Percentiles rank a stretch among this genome's conserved stretches.
phyloP scores from a whole-genome alignment of 1,140 invertebrate species.

The Drosophila fuyamai region DNA sequence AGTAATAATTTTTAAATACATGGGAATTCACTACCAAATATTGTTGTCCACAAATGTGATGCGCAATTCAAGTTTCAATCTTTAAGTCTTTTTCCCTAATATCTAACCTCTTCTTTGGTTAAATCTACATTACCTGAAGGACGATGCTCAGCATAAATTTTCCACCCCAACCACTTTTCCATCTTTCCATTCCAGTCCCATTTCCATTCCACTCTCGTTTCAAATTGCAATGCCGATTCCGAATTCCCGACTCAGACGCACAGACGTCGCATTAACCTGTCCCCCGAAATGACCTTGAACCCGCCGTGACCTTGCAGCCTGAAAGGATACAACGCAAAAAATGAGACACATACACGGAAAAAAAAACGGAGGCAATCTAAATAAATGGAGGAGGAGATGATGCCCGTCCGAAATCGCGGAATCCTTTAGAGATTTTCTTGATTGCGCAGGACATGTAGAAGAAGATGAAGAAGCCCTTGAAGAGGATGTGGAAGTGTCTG shows the following conservation, averaged over 20 bases:
- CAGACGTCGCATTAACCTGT: conserved; percentile 33
- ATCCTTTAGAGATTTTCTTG: conserved; percentile 51
- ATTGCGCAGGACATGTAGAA: conserved; percentile 40
- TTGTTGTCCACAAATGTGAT: too few relatives aligned
- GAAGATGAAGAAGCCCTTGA: not conserved
- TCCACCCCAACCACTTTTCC: too few relatives aligned
- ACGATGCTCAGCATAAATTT: not conserved
- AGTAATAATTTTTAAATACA: too few relatives aligned
- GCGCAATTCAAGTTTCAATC: too few relatives aligned
- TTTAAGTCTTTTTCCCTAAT: too few relatives aligned
- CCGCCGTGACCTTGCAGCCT: conserved; percentile 18
- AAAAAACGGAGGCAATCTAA: not conserved
- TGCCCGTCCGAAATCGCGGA: conserved; percentile 14
- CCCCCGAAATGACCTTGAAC: conserved; percentile 27
- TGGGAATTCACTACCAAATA: too few relatives aligned
- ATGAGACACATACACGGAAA: not conserved
- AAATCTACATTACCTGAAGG: not conserved
- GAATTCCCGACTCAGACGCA: conserved; percentile 29
- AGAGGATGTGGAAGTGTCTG: conserved; percentile 29
- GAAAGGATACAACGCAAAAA: conserved; percentile 14
- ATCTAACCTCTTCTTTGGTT: not conserved
- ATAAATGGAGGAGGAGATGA: not conserved
- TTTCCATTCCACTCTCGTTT: not conserved
- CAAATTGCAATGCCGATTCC: conserved; percentile 25
- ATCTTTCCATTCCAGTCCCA: not conserved